phyloP scores from a whole-genome alignment of 37 sponge, comb jelly and placozoan species.

The Diacarnus erythraeanus region DNA sequence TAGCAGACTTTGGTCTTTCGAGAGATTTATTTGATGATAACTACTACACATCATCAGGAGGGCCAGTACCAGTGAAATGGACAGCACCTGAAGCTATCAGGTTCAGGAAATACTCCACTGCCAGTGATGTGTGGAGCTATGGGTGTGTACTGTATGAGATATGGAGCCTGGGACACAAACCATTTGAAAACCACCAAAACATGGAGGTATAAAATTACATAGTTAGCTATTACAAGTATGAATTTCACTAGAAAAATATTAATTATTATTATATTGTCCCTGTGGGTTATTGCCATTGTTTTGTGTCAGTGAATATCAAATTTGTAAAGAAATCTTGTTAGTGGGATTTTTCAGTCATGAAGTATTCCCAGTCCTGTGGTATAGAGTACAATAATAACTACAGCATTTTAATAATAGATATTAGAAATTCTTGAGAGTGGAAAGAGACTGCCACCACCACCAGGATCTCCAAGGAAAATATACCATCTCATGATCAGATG shows the following conservation, averaged over 20 bases:
- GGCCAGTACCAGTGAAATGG: slow-evolving; percentile 1
- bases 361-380: neutral
- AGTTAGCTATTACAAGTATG: neutral
- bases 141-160: neutral
- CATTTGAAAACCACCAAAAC: neutral
- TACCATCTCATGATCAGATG: slow-evolving; percentile 12
- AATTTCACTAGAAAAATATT: neutral
- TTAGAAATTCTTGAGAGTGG: neutral
- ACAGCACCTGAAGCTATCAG: slow-evolving; percentile 11
- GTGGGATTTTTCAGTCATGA: too few species aligned
- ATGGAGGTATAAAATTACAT: neutral
- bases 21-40: neutral
- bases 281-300: too few species aligned
- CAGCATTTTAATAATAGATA: neutral
- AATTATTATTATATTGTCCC: too few species aligned
- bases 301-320: neutral
- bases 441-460: slow-evolving; percentile 5
- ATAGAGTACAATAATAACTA: too few species aligned
- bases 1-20: slow-evolving; percentile 6
- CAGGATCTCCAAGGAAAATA: slow-evolving; percentile 8
- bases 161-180: neutral
- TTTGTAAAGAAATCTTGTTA: too few species aligned
- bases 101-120: neutral
- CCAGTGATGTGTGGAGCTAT: neutral
- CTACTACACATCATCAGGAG: slow-evolving; percentile 6